Conservation (phyloP, 2,797 vertebrate species). For the Darevskia mixta region DNA sequence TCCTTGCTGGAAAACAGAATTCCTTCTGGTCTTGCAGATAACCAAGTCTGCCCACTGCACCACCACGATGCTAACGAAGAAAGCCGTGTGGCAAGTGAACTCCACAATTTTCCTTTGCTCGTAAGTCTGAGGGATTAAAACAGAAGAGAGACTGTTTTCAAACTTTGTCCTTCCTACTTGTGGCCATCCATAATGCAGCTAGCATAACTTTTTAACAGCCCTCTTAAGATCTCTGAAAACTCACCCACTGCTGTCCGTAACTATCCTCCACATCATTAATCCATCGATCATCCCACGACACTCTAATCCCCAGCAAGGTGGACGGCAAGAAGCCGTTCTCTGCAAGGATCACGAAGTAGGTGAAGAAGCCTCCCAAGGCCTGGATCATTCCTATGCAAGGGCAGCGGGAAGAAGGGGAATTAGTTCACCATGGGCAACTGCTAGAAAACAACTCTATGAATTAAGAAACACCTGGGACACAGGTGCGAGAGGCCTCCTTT, state of each 20-base stretch:
- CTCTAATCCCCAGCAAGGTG: constrained; percentile 87
- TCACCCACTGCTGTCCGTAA: constrained; percentile 98
- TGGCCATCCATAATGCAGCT: neutral
- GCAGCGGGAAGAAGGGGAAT: neutral
- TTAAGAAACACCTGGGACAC: neutral
- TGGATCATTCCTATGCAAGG: constrained; percentile 92
- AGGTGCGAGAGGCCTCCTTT: neutral
- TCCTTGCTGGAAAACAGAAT: constrained; percentile 95
- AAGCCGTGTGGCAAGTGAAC: constrained; percentile 96
- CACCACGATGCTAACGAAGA: constrained; percentile 95
- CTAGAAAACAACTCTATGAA: neutral
- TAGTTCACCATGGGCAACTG: neutral
- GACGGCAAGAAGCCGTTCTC: constrained; percentile 94
- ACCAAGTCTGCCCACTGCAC: constrained; percentile 98
- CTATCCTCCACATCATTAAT: constrained; percentile 94
- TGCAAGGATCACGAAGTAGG: constrained; percentile 96
- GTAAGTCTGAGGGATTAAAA: constrained; percentile 84
- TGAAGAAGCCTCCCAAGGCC: constrained; percentile 94
- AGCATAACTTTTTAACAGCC: neutral
- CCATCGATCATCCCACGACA: constrained; percentile 90
- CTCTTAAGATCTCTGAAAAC: constrained; percentile 52
- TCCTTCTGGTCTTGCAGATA: constrained; percentile 97
- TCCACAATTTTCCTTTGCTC: constrained; percentile 95
- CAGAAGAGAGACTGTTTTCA: neutral
- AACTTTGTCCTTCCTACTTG: neutral